Evolutionary conservation across 2,113 vertebrate genomes (phyloP).

Genomic region (Brienomyrus longianalis): DNA sequence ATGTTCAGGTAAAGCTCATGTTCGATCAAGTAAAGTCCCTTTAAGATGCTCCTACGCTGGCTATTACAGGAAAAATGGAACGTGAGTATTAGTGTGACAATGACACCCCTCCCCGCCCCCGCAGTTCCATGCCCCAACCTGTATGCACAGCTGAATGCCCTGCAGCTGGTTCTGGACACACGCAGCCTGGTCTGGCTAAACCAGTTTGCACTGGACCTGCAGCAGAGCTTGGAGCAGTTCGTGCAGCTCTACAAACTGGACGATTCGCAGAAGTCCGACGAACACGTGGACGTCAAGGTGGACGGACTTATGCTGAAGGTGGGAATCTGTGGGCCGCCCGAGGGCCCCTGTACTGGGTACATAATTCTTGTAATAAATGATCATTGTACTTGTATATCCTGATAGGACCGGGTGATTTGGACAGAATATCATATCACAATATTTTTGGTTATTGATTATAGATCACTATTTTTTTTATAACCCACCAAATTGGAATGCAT

Average conservation of each 20-base stretch:
- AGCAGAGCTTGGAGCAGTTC: conserved; percentile 92
- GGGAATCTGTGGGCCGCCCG: neutral
- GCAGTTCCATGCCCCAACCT: conserved; percentile 91
- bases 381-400: neutral
- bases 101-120: neutral
- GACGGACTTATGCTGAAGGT: conserved; percentile 98
- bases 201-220: conserved; percentile 89
- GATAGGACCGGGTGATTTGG: neutral
- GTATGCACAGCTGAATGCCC: conserved; percentile 88
- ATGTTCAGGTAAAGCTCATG: too few species aligned
- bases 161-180: conserved; percentile 89
- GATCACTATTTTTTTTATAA: neutral
- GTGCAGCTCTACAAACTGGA: conserved; percentile 94
- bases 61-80: neutral
- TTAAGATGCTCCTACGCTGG: neutral
- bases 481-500: neutral
- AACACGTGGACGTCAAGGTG: conserved; percentile 87
- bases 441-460: neutral
- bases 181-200: conserved; percentile 95
- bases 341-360: neutral
- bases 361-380: neutral
- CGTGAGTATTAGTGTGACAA: neutral
- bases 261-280: conserved; percentile 87
- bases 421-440: neutral
- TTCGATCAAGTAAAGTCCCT: too few species aligned